phyloP scores from a whole-genome alignment of 2,113 vertebrate species.

The Myocastor coypus region DNA sequence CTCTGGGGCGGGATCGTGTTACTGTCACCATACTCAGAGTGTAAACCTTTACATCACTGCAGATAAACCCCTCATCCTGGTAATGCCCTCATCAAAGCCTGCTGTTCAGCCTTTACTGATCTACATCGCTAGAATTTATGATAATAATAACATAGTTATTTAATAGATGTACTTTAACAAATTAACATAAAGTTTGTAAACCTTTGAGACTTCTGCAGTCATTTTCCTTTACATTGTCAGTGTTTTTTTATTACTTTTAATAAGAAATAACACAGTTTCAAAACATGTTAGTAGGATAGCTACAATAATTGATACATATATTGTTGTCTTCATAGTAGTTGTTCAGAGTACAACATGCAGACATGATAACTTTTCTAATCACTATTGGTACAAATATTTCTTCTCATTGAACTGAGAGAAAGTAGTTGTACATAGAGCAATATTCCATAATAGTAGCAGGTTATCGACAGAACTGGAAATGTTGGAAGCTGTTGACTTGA shows the following conservation, averaged over 20 bases:
- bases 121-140: neutral
- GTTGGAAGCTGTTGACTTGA: too few relatives aligned
- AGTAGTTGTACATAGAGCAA: too few relatives aligned
- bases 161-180: neutral
- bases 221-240: neutral
- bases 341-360: too few relatives aligned
- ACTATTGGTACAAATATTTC: too few relatives aligned
- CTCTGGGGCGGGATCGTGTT: neutral
- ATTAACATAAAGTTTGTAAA: neutral
- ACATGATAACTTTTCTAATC: too few relatives aligned
- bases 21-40: neutral
- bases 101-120: neutral
- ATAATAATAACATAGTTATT: neutral
- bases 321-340: too few relatives aligned
- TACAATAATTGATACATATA: too few relatives aligned
- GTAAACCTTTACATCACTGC: neutral
- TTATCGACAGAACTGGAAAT: too few relatives aligned
- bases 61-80: neutral
- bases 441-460: too few relatives aligned
- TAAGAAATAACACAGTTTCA: too few relatives aligned
- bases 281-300: too few relatives aligned
- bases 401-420: too few relatives aligned
- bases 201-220: constrained; percentile 6
- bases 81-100: neutral
- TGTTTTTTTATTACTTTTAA: neutral